Percentiles rank a stretch among this genome's conserved stretches.
Conservation (phyloP, 2,797 vertebrate species). For the Tarsius wallacei region DNA sequence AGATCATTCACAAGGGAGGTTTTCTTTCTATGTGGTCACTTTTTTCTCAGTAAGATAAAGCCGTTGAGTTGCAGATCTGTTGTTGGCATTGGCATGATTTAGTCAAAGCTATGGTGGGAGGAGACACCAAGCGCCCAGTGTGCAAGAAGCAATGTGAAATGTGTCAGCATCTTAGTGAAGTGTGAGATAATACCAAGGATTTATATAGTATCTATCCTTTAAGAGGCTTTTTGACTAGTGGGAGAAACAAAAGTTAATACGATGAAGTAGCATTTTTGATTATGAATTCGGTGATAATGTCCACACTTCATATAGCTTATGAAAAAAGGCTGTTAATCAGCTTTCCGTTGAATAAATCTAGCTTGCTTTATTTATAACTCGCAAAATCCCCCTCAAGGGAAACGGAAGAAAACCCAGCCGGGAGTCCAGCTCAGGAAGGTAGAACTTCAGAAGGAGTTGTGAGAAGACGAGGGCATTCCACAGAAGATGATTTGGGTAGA, state of each 20-base stretch:
- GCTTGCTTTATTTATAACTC: background rate
- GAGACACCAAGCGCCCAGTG: background rate
- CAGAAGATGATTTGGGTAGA: background rate
- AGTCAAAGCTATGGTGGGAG: background rate
- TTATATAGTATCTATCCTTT: background rate
- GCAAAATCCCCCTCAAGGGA: background rate
- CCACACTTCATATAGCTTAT: background rate
- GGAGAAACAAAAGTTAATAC: conserved; percentile 10
- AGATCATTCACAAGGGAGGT: background rate
- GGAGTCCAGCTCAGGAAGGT: background rate
- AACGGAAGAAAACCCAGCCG: background rate
- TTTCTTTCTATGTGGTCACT: background rate
- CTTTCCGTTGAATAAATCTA: background rate
- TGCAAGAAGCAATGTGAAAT: background rate
- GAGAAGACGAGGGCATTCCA: background rate
- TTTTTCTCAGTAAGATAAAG: background rate
- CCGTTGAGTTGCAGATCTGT: background rate
- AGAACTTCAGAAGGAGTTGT: background rate
- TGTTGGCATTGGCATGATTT: background rate
- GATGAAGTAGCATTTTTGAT: background rate
- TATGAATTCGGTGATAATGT: conserved; percentile 29
- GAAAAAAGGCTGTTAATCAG: background rate
- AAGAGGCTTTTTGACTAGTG: background rate
- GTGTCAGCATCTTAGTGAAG: background rate
- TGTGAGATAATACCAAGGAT: background rate